Evolutionary conservation across 2,797 vertebrate species (phyloP).

Genomic region (Crenichthys baileyi): DNA sequence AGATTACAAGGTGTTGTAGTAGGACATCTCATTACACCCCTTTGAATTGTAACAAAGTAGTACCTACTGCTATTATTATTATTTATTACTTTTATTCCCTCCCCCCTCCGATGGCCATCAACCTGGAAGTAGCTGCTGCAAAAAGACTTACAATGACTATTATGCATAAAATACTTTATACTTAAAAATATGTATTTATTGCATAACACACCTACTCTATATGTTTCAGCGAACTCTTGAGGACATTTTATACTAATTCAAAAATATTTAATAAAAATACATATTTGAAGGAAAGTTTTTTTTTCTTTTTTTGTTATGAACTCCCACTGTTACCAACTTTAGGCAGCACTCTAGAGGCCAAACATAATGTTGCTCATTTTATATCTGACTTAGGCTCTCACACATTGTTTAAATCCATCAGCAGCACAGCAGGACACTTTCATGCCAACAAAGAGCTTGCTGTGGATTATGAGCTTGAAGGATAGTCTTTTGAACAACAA

Average conservation of each 20-base stretch:
- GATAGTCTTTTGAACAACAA: constrained; percentile 35
- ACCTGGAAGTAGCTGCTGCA: not conserved
- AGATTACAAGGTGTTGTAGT: not conserved
- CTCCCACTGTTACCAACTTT: not conserved
- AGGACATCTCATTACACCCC: not conserved
- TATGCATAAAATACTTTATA: not conserved
- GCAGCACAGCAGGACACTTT: constrained; percentile 38
- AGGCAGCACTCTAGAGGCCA: constrained; percentile 1
- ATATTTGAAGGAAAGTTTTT: not conserved
- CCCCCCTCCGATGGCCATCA: not conserved
- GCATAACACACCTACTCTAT: not conserved
- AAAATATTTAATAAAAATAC: not conserved
- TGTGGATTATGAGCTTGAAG: constrained; percentile 51
- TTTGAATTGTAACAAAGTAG: not conserved
- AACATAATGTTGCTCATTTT: constrained; percentile 30
- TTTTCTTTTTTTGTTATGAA: constrained; percentile 1
- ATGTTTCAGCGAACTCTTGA: not conserved
- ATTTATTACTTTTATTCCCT: not conserved
- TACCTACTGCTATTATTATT: not conserved
- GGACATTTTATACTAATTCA: not conserved
- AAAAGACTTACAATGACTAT: not conserved
- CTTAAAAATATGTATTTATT: not conserved
- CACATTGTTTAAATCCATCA: constrained; percentile 45
- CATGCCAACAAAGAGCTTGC: constrained; percentile 39
- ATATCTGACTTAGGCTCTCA: constrained; percentile 21